These are phyloP conservation scores for Mixornis gularis DNA, from an alignment of 2,113 vertebrate species.

Conservation along the genomic window DNA sequence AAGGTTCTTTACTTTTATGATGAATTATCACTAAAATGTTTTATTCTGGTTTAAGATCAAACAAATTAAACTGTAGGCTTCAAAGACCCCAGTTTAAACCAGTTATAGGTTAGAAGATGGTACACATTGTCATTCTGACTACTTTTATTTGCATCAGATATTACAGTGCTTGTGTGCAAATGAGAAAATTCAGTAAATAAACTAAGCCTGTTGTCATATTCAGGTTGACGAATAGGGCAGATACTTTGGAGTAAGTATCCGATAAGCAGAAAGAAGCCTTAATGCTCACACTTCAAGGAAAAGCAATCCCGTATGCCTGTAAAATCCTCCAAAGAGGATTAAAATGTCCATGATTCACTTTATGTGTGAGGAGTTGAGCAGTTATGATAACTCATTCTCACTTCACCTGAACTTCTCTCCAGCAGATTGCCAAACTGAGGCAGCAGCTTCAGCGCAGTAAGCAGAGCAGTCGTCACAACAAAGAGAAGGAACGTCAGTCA, in stretches of 20 bases:
- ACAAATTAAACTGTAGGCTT: background rate
- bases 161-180: background rate
- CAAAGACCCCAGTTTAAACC: background rate
- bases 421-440: conserved; percentile 93
- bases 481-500: conserved; percentile 85
- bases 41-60: background rate
- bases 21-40: background rate
- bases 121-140: background rate
- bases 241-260: background rate
- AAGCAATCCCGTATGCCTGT: background rate
- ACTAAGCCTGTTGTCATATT: background rate
- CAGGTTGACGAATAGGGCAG: background rate
- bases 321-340: background rate
- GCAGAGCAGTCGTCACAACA: conserved; percentile 82
- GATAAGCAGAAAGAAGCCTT: background rate
- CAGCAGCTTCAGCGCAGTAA: conserved; percentile 92
- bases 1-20: background rate
- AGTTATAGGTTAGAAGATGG: background rate
- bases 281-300: background rate
- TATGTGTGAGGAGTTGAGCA: background rate
- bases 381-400: background rate
- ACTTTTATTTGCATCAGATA: background rate
- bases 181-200: background rate
- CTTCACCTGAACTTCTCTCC: conserved; percentile 15
- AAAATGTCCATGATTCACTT: background rate